Base-by-base conservation (phyloP, 2,888 invertebrate genomes). In the Cremastinae sp. region DNA sequence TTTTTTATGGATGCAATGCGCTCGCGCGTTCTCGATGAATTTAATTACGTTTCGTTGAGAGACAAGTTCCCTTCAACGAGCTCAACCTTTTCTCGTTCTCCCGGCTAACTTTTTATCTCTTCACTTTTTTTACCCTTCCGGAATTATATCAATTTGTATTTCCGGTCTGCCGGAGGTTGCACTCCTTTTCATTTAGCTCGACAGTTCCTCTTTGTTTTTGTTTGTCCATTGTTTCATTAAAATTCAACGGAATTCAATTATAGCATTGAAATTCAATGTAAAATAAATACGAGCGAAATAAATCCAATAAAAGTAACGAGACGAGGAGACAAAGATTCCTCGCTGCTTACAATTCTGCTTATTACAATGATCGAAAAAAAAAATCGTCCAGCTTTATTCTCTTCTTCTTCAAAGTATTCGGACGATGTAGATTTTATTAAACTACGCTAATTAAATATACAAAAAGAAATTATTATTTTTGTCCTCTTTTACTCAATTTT, bases 191-290 rank as follows among this genome's bases (percentile, higher is more conserved):
- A 41, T 34, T 12, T 4, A 18, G 4, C 66, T 74, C 47, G 16
- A 56, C 41, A 41, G 38, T 47, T 62, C 54, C 20, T 41, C 22
- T 0, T 41, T 18, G 20, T 38, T 49, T 56, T 49, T 38, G 38
- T 22, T n/a, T n/a, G 22, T 69, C 16, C 45, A 10, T 41, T 58
- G 45, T 66, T 58, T 34, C 38, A 28, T 66, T 66, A 28, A 43
- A 18, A 61, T 61, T 70, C 70, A 43, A 36, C 18, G 71, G 66
- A 74, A 70, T 77, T 49, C 54, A 66, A 77, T 70, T 70, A 70
- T 43, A 12, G 41, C 38, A 16, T 18, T 36, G 49, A 8, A 70
- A 66, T 61, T 54, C 56, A 2, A 61, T 49, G n/a, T 22, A 64
- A 61, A 38, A 54, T 1, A 53, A 51, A 49, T 14, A n/a, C 22